phyloP scores from a whole-genome alignment of 2,888 invertebrate species.

The Heliconius aoede region DNA sequence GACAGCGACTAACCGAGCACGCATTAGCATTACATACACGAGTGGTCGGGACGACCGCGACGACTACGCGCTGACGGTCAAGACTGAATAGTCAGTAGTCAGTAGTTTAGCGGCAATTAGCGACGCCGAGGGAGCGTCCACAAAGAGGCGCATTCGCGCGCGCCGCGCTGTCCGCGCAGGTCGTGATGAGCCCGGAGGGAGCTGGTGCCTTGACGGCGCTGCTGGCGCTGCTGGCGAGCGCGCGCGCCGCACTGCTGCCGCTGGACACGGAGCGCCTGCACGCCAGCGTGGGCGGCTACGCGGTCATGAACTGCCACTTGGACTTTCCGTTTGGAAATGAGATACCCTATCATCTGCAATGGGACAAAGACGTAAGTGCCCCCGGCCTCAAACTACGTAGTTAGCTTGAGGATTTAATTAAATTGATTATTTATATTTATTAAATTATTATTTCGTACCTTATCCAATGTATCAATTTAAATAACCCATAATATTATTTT shows the following conservation, averaged over 20 bases:
- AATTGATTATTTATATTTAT: background rate
- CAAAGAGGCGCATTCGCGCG: slow-evolving; percentile 14
- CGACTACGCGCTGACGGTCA: background rate
- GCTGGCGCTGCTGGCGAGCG: slow-evolving; percentile 41
- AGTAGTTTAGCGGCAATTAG: slow-evolving; percentile 22
- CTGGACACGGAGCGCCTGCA: slow-evolving; percentile 79
- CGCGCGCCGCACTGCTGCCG: slow-evolving; percentile 65
- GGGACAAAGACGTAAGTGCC: slow-evolving; percentile 93
- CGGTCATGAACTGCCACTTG: slow-evolving; percentile 92
- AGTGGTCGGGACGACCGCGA: background rate
- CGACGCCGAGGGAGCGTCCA: slow-evolving; percentile 33
- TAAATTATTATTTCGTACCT: no score
- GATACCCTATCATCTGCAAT: slow-evolving; percentile 93
- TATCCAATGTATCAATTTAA: no score
- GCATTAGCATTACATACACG: no score
- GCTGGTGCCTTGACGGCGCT: background rate
- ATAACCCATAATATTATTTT: no score
- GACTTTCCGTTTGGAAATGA: slow-evolving; percentile 94
- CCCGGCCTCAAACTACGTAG: background rate
- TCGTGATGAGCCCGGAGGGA: slow-evolving; percentile 7
- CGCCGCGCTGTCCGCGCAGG: slow-evolving; percentile 42
- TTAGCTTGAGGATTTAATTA: background rate
- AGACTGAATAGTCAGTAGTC: background rate
- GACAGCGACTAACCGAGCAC: no score
- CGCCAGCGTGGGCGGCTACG: slow-evolving; percentile 90